A percentile compares a stretch with the other conserved stretches of the same genome.
Evolutionary conservation across 2,797 vertebrate species (phyloP).

Genomic region (Sebastes hopkinsi): DNA sequence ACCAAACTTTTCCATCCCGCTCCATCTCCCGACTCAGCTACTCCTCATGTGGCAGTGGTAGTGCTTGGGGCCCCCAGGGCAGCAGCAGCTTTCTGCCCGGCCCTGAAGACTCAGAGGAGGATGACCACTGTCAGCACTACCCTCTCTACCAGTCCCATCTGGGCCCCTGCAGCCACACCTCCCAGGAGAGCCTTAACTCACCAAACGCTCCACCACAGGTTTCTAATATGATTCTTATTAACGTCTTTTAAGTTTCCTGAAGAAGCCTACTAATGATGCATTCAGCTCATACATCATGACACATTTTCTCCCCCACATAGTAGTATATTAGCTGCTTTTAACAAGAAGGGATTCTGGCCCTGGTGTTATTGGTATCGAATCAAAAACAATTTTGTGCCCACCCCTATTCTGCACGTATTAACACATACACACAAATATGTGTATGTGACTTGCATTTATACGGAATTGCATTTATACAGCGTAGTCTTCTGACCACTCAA

Average conservation of each 20-base stretch:
- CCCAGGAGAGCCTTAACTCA: slow-evolving; percentile 67
- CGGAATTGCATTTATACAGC: too few species aligned
- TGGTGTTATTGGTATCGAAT: background rate
- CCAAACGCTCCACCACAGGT: slow-evolving; percentile 53
- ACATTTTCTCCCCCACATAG: background rate
- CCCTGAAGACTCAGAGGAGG: slow-evolving; percentile 58
- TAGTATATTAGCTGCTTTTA: background rate
- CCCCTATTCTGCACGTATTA: background rate
- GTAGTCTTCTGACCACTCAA: too few species aligned
- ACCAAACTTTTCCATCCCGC: slow-evolving; percentile 13
- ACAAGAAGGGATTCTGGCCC: background rate
- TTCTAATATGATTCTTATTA: background rate
- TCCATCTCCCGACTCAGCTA: slow-evolving; percentile 72
- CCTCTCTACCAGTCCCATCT: slow-evolving; percentile 52
- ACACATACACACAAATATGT: background rate
- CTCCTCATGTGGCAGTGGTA: slow-evolving; percentile 69
- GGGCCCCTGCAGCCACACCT: slow-evolving; percentile 35
- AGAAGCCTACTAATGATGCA: background rate
- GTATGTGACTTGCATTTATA: too few species aligned
- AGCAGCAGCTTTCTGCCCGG: slow-evolving; percentile 48
- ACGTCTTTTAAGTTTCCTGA: background rate
- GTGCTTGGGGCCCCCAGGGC: slow-evolving; percentile 19
- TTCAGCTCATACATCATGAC: background rate
- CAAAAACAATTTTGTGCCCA: background rate
- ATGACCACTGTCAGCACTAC: slow-evolving; percentile 23